These are phyloP conservation scores for Equus quagga DNA, from an alignment of 2,113 vertebrate species.

Conservation along the genomic window DNA sequence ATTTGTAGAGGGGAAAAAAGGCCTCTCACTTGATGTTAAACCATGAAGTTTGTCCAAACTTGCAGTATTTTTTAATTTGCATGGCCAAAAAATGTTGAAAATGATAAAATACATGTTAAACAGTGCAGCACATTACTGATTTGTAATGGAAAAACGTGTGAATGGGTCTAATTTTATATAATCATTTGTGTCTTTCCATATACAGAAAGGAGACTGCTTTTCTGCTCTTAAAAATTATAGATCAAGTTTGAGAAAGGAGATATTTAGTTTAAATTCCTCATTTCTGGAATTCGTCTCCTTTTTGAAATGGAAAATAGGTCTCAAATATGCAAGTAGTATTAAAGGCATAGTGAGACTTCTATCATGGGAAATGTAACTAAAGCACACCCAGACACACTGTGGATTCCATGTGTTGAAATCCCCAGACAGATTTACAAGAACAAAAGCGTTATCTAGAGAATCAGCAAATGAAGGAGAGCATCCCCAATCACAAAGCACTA, in stretches of 20 bases:
- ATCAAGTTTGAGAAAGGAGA: neutral
- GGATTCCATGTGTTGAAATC: constrained; percentile 50
- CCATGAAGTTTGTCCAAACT: neutral
- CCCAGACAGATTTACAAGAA: neutral
- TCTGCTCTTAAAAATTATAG: neutral
- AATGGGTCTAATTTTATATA: constrained; percentile 13
- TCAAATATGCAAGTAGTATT: neutral
- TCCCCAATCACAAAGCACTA: neutral
- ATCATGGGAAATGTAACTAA: neutral
- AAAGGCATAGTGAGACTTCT: neutral
- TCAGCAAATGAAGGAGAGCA: neutral
- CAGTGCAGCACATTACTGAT: neutral
- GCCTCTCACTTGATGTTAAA: neutral
- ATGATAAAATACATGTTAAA: neutral
- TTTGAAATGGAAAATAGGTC: neutral
- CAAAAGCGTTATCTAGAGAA: constrained; percentile 10
- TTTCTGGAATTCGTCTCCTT: neutral
- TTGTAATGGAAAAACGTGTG: neutral
- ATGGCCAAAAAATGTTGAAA: neutral
- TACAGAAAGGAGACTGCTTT: neutral
- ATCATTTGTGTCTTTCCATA: neutral
- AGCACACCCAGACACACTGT: neutral
- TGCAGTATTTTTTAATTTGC: constrained; percentile 55
- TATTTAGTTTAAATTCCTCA: neutral
- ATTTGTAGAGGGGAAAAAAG: neutral